Evolutionary conservation across 2,888 invertebrate species (phyloP), one percentile per base, ranked within the genome.

Genomic region (Eudiplozoon nipponicum): DNA sequence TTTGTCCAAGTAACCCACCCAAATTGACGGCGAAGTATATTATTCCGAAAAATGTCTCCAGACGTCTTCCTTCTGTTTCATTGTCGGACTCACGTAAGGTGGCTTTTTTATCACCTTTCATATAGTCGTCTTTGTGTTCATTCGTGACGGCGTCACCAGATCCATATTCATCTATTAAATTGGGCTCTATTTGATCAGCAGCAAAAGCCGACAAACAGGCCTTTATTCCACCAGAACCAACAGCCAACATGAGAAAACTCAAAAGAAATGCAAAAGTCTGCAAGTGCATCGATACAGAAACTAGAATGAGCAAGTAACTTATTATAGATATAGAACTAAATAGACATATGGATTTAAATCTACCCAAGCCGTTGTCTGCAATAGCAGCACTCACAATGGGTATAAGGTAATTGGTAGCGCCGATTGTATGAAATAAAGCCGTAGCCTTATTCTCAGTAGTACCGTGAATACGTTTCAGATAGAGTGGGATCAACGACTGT

Each of bases 151-250:
- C 5, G n/a, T n/a, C n/a, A n/a, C n/a, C n/a, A n/a, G n/a, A n/a
- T n/a, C n/a, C n/a, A n/a, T n/a, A n/a, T n/a, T n/a, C n/a, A n/a
- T n/a, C n/a, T 17, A 4, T 4, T 7, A 31, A 57, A 19, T 54
- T 54, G 18, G 50, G 49, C 35, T 68, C 63, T 57, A 81, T 80
- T 59, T 81, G 84, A 56, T 86, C 84, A 0, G 81, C 84, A 1
- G 84, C 86, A 55, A 86, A 84, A 0, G 84, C 76, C 0, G 77
- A 67, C 0, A 86, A 81, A 52, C 81, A 84, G 0, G 84, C 81
- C 53, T 86, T 86, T 49, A 86, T 86, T 1, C 81, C 81, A 1
- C 84, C 84, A 0, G 80, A 78, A 1, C 80, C 81, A 11, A 80
- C 50, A 0, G 78, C 78, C 49, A 86, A 75, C 47, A 73, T 57